A percentile compares a stretch with the other conserved stretches of the same genome.
Evolutionary conservation across 2,113 vertebrate species (phyloP).

Genomic region (Donacobius atricapilla): DNA sequence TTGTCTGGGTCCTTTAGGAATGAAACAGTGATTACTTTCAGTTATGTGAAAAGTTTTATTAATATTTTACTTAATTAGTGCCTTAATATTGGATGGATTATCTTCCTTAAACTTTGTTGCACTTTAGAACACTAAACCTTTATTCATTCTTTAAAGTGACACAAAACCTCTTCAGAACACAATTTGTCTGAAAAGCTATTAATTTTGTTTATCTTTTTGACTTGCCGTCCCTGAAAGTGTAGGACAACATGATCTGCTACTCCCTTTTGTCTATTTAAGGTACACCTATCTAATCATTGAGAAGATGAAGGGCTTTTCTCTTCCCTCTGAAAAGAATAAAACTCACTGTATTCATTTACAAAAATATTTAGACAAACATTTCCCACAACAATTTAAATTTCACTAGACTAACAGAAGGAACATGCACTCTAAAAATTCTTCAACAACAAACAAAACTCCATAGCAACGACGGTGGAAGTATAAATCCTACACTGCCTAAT

Average conservation of each 20-base stretch:
- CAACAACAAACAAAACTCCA: neutral
- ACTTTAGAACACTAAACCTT: neutral
- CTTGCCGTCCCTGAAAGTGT: neutral
- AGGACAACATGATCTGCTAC: neutral
- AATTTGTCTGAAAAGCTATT: neutral
- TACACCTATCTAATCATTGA: neutral
- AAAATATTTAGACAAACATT: neutral
- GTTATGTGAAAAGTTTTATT: neutral
- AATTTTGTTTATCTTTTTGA: neutral
- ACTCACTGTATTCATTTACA: rapidly evolving
- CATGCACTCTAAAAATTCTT: neutral
- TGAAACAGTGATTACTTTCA: neutral
- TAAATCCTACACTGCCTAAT: neutral
- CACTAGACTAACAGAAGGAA: neutral
- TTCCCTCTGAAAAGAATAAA: neutral
- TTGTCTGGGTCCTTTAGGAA: neutral
- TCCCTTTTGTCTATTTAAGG: neutral
- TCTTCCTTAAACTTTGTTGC: neutral
- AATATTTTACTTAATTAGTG: neutral
- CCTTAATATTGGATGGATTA: neutral
- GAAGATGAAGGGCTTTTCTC: neutral
- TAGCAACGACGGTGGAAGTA: neutral
- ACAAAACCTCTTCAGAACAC: neutral
- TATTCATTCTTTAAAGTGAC: neutral
- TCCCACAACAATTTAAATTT: neutral